A percentile compares a stretch with the other conserved stretches of the same genome.
Conservation (phyloP, 2,797 vertebrate species). For the Sciurus vulgaris region DNA sequence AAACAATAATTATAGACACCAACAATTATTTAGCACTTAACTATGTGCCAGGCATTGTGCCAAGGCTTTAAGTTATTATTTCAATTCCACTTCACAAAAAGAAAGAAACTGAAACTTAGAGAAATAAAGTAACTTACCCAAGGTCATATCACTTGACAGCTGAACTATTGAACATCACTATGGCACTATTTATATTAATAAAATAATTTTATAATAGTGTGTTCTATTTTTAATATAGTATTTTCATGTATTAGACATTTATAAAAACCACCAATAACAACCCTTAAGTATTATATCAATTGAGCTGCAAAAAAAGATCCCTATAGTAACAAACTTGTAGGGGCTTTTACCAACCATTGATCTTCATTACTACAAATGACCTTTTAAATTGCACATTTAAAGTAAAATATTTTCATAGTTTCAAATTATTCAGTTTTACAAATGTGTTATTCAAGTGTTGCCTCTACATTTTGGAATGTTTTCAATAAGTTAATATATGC, state of each 20-base stretch:
- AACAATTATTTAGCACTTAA: constrained; percentile 51
- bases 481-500: constrained; percentile 39
- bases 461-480: constrained; percentile 54
- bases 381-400: constrained; percentile 61
- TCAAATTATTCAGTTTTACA: constrained; percentile 66
- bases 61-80: constrained; percentile 66
- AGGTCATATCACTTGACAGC: neutral
- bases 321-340: constrained; percentile 23
- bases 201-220: constrained; percentile 25
- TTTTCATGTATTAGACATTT: constrained; percentile 61
- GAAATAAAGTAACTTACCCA: constrained; percentile 56
- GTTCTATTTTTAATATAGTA: constrained; percentile 28
- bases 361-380: constrained; percentile 53
- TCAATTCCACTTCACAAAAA: constrained; percentile 40
- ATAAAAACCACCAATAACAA: constrained; percentile 17
- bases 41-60: constrained; percentile 43
- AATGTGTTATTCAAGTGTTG: constrained; percentile 50
- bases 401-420: constrained; percentile 59
- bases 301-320: constrained; percentile 38
- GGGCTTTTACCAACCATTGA: constrained; percentile 6
- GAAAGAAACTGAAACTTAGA: constrained; percentile 52
- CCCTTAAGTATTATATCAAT: neutral
- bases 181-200: neutral
- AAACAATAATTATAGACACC: constrained; percentile 42
- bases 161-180: neutral